phyloP scores from a whole-genome alignment of 1,140 invertebrate genomes.

The Anadara kagoshimensis region DNA sequence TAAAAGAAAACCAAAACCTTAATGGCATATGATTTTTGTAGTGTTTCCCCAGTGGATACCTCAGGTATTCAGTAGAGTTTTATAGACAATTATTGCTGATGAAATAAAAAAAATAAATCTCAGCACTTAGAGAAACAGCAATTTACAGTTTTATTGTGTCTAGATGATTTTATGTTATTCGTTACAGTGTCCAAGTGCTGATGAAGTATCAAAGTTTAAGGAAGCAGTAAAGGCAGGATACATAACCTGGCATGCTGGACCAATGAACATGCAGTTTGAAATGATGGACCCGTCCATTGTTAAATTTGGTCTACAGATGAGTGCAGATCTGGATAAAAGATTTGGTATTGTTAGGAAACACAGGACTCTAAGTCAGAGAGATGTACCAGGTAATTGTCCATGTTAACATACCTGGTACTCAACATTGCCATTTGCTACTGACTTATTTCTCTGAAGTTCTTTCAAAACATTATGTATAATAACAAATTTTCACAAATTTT shows the following conservation, averaged over 20 bases:
- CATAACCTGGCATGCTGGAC: slow-evolving; percentile 68
- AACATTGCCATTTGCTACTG: no score
- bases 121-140: no score
- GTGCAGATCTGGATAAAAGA: slow-evolving; percentile 54
- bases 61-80: no score
- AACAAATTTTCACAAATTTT: no score
- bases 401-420: background rate
- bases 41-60: no score
- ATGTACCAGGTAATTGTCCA: slow-evolving; percentile 62
- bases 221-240: slow-evolving; percentile 50
- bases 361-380: slow-evolving; percentile 63
- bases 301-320: slow-evolving; percentile 55
- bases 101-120: no score
- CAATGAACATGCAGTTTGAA: slow-evolving; percentile 70
- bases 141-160: no score
- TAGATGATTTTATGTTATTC: background rate
- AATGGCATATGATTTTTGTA: no score
- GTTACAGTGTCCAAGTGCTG: slow-evolving; percentile 59
- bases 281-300: slow-evolving; percentile 50
- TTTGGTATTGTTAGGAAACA: slow-evolving; percentile 53
- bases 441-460: no score
- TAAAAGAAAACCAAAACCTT: no score
- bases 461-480: no score
- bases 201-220: slow-evolving; percentile 43
- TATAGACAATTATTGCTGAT: no score